A percentile compares a stretch with the other conserved stretches of the same genome.
Conservation (phyloP, 2,797 vertebrate species). For the Chromobotia macracanthus region DNA sequence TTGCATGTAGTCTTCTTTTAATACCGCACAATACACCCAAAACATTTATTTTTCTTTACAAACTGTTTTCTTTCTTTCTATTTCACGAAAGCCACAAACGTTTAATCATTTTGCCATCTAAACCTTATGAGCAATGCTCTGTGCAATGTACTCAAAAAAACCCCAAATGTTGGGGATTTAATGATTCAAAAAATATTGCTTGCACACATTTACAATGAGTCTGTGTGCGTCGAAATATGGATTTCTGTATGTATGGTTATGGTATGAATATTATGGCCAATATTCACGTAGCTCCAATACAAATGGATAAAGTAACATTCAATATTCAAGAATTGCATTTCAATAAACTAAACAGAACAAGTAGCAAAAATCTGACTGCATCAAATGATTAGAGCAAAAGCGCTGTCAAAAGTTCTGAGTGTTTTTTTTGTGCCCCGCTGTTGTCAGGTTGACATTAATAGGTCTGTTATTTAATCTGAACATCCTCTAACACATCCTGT, state of each 20-base stretch:
- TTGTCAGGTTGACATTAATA: conserved; percentile 48
- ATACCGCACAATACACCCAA: not conserved
- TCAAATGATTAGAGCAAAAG: conserved; percentile 25
- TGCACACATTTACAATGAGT: too few species aligned
- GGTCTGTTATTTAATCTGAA: conserved; percentile 70
- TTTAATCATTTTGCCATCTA: not conserved
- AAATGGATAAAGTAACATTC: too few species aligned
- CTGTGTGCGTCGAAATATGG: too few species aligned
- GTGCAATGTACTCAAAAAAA: not conserved
- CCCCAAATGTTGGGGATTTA: too few species aligned
- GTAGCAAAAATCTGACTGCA: not conserved
- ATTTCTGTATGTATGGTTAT: too few species aligned
- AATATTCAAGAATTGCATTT: not conserved
- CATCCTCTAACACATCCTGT: conserved; percentile 66
- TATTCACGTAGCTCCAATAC: too few species aligned
- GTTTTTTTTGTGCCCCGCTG: conserved; percentile 2
- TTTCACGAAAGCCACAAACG: not conserved
- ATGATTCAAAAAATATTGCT: too few species aligned
- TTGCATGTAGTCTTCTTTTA: too few species aligned
- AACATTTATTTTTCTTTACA: not conserved
- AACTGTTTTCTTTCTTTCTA: not conserved
- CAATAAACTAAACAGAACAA: not conserved
- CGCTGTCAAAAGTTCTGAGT: not conserved
- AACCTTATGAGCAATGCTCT: not conserved
- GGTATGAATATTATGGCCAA: too few species aligned